Base-by-base conservation (phyloP, 2,888 invertebrate species). In the Tachina fera region DNA sequence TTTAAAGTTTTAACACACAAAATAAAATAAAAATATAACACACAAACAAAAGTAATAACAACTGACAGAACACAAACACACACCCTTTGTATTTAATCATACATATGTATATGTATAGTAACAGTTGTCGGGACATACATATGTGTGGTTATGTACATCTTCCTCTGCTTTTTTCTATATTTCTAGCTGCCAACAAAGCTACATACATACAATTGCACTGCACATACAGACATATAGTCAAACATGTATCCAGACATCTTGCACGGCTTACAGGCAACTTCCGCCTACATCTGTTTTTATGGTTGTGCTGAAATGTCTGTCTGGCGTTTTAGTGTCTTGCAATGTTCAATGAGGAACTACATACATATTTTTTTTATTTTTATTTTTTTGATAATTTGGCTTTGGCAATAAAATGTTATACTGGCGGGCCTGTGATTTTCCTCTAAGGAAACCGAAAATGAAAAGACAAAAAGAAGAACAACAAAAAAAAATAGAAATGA, bases 61-160 rank as follows among this genome's bases (percentile, higher is more conserved):
- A 51, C 31, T 47, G 65, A 22, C 49, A 65, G 49, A 47, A 79
- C 51, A 60, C 39, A 31, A 31, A 72, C 60, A 39, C 22, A n/a
- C n/a, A n/a, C 9, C 19, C 1, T n/a, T 22, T 16, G 22, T 13
- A 72, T 31, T 31, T 31, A 31, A 31, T 5, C 65, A 31, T 22
- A 65, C 56, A 49, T 60, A 4, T n/a, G n/a, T n/a, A n/a, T 45
- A 19, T n/a, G 4, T 63, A n/a, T n/a, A 58, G 78, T 78, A 86
- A 82, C 85, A 86, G 78, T 86, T 86, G 85, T 60, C 65, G 60
- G 45, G 53, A 79, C 85, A 31, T 31, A 31, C 31, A 85, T 75
- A 75, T 83, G 85, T 86, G 79, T 79, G 86, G 79, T 67, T 79
- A 67, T 76, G 67, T 83, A 71, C 39, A 65, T 67, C 76, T 68